phyloP scores from a whole-genome alignment of 2,113 vertebrate species.

The Porphyrio hochstetteri region DNA sequence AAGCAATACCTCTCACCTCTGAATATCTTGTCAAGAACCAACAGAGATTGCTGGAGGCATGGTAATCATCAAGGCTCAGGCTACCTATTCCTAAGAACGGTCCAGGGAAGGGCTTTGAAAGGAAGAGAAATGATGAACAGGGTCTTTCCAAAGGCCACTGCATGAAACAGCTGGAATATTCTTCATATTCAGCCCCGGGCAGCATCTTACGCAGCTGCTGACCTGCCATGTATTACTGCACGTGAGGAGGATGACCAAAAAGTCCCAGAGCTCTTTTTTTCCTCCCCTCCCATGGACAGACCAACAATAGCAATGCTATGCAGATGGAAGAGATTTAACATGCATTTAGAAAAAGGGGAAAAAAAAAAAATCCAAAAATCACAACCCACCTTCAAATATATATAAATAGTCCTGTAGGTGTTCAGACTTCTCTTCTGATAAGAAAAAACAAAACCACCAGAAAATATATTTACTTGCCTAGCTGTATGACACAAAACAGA shows the following conservation, averaged over 20 bases:
- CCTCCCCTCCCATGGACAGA: not conserved
- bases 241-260: too few relatives aligned
- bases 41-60: fast-evolving
- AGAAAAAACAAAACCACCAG: not conserved
- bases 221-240: fast-evolving
- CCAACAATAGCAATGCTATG: not conserved
- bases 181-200: not conserved
- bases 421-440: too few relatives aligned
- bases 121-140: not conserved
- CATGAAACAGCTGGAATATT: not conserved
- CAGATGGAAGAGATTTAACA: fast-evolving
- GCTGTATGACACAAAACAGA: not conserved
- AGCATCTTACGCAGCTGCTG: fast-evolving
- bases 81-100: not conserved
- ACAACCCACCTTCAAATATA: fast-evolving
- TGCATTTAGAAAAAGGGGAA: not conserved
- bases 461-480: not conserved
- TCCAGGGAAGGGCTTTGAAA: not conserved
- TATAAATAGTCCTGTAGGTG: fast-evolving
- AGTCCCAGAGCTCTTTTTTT: too few relatives aligned
- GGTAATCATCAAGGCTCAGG: fast-evolving
- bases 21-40: not conserved
- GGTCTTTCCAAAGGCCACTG: not conserved
- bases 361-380: not conserved
- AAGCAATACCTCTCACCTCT: not conserved